Percentiles rank a stretch among this genome's conserved stretches.
phyloP scores from a whole-genome alignment of 2,113 vertebrate species.

The Desmodus rotundus region DNA sequence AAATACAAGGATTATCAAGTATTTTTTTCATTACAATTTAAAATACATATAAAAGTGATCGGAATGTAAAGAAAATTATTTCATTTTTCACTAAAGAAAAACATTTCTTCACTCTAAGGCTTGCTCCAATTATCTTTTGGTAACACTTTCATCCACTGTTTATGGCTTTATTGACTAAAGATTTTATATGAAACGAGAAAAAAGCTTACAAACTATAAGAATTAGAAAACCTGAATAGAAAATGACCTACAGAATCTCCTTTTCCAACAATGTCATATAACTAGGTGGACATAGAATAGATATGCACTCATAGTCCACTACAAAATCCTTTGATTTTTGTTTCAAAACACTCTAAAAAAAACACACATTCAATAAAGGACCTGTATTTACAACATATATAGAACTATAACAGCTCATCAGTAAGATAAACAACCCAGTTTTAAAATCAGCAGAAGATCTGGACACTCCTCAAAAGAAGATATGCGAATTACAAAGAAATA shows the following conservation, averaged over 20 bases:
- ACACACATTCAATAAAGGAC: not conserved
- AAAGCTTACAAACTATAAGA: not conserved
- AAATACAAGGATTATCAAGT: not conserved
- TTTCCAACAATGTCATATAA: not conserved
- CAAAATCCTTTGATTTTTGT: not conserved
- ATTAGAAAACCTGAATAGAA: not conserved
- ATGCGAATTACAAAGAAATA: not conserved
- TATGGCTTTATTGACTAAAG: not conserved
- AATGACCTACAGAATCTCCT: not conserved
- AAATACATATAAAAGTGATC: not conserved
- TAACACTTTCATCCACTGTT: not conserved
- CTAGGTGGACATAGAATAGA: not conserved
- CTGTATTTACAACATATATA: not conserved
- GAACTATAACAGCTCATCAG: not conserved
- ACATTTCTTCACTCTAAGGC: not conserved
- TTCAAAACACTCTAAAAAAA: slow-evolving; percentile 20
- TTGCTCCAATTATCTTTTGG: not conserved
- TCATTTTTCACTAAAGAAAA: not conserved
- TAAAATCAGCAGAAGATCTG: not conserved
- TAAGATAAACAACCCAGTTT: not conserved
- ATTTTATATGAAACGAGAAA: slow-evolving; percentile 1
- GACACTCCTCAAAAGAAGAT: not conserved
- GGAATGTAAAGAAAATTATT: not conserved
- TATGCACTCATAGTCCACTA: not conserved
- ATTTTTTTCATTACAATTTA: not conserved